A percentile compares a stretch with the other conserved stretches of the same genome.
phyloP scores from a whole-genome alignment of 2,113 vertebrate species.

The Odobenus rosmarus region DNA sequence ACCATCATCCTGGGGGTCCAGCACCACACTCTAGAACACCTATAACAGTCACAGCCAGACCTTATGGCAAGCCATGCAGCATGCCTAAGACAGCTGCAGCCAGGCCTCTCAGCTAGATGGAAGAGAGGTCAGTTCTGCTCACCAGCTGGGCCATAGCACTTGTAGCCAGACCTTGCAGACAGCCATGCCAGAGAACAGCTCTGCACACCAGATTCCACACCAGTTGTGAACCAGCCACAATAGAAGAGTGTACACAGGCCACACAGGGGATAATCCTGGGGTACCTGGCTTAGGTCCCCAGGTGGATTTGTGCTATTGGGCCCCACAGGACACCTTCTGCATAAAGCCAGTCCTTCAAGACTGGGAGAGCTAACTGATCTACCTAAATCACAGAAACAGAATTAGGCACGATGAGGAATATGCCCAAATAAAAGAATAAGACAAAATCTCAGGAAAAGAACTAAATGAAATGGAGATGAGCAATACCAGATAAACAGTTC shows the following conservation, averaged over 20 bases:
- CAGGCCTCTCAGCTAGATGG: background rate
- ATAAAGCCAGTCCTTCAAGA: background rate
- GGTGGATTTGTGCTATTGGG: background rate
- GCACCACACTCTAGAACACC: background rate
- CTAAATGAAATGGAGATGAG: background rate
- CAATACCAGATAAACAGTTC: background rate
- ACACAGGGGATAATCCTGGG: background rate
- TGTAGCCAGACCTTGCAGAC: background rate
- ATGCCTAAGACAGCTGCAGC: background rate
- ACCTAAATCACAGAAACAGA: background rate
- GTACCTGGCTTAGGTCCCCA: background rate
- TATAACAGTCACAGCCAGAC: background rate
- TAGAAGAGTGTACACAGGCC: background rate
- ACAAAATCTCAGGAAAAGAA: background rate
- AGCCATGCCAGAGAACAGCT: background rate
- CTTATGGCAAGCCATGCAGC: background rate
- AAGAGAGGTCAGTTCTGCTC: background rate
- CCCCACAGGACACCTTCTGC: background rate
- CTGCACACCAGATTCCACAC: background rate
- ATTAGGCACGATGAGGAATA: background rate
- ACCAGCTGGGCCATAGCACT: background rate
- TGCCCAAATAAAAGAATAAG: background rate
- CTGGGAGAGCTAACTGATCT: background rate
- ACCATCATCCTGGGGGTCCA: background rate
- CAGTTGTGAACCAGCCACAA: background rate